Evolutionary conservation across 2,797 vertebrate species (phyloP), one percentile per base, ranked within the genome.

Genomic region (Coreius guichenoti): DNA sequence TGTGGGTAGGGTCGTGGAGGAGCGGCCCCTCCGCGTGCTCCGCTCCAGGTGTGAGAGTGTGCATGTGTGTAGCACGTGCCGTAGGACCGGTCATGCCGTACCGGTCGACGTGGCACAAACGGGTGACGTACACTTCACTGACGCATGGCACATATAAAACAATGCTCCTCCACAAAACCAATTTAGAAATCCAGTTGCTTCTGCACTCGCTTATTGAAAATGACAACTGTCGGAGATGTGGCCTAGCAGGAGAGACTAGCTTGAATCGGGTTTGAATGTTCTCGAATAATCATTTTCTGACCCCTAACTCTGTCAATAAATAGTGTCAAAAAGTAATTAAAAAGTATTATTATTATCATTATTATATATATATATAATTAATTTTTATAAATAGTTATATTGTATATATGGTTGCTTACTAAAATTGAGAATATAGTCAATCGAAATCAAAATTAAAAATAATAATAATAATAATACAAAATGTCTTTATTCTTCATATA

Each of bases 1-100:
- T 92, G 92, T 92, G 91, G 92, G 93, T 92, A 91, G 90, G 49
- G 93, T 93, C 93, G 89, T 89, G 90, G 89, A 79, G 87, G 33
- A 77, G 33, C 51, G 13, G 16, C n/a, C 51, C 49, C 4, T 77
- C 56, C 16, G 5, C 16, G 14, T 63, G 76, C 36, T 78, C 36
- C 9, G n/a, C n/a, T 61, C 56, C 9, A 63, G 56, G 56, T 78
- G 36, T 61, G 88, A 87, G 91, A 77, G 85, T 84, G 88, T 73
- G 79, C 5, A 54, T 67, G 77, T 17, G 36, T 73, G 88, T 77
- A 61, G 67, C 31, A 19, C 6, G 36, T 56, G 82, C 68, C 51
- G 81, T 29, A 12, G 72, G 31, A n/a, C 43, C 1, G 8, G 56
- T 19, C n/a, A 8, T 33, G 31, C 4, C 19, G 1, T 1, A 36